A percentile compares a stretch with the other conserved stretches of the same genome.
Conservation (phyloP, 2,888 invertebrate species). For the Cenopis cana region DNA sequence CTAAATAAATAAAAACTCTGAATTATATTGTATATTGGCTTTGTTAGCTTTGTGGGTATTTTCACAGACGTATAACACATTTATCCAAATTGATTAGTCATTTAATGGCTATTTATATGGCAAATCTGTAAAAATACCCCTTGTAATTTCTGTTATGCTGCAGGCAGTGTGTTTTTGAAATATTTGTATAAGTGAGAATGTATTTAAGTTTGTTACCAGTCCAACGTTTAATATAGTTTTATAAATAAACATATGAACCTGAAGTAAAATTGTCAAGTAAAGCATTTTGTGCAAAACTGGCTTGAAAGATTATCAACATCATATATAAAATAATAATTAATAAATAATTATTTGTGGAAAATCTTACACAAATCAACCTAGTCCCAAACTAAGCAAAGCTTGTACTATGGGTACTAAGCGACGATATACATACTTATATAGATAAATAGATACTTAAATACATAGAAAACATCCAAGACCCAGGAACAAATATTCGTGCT, state of each 20-base stretch:
- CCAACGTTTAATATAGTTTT: background rate
- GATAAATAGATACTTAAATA: too few species aligned
- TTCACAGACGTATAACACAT: slow-evolving; percentile 15
- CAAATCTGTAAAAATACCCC: slow-evolving; percentile 9
- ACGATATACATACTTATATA: too few species aligned
- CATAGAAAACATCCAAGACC: too few species aligned
- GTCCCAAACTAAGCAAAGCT: too few species aligned
- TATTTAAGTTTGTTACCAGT: slow-evolving; percentile 1
- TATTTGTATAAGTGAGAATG: slow-evolving; percentile 18
- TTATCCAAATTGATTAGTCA: background rate
- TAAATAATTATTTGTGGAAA: too few species aligned
- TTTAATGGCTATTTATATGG: slow-evolving; percentile 1
- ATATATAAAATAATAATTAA: too few species aligned
- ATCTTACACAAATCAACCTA: too few species aligned
- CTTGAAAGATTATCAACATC: background rate
- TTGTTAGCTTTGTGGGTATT: slow-evolving; percentile 7
- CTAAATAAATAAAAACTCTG: slow-evolving; percentile 12
- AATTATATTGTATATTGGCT: slow-evolving; percentile 36
- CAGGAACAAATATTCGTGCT: too few species aligned
- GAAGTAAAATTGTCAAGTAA: background rate
- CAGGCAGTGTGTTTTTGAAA: slow-evolving; percentile 32
- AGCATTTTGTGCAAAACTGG: background rate
- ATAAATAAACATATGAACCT: background rate
- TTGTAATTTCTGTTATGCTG: slow-evolving; percentile 12
- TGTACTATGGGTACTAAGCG: too few species aligned